Percentiles rank a stretch among this genome's conserved stretches.
Evolutionary conservation across 2,888 invertebrate species (phyloP).

Genomic region (Tiphia femorata): DNA sequence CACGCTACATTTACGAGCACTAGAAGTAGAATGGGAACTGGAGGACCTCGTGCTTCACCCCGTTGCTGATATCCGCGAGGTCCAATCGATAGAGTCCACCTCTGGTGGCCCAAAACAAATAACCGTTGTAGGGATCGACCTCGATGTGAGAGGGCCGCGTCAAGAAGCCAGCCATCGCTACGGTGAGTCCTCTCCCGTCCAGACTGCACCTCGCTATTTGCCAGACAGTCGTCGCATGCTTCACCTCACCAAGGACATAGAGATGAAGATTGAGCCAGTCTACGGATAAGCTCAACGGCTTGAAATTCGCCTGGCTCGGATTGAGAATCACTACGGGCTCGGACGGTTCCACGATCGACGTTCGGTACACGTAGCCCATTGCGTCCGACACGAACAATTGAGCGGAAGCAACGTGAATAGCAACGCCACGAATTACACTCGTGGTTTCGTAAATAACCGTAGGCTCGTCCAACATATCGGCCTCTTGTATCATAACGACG

Average conservation of each 20-base stretch:
- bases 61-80: slow-evolving; percentile 81
- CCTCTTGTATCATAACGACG: slow-evolving; percentile 77
- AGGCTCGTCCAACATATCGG: slow-evolving; percentile 78
- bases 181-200: slow-evolving; percentile 78
- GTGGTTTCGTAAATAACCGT: slow-evolving; percentile 76
- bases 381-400: slow-evolving; percentile 84
- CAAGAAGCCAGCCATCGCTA: slow-evolving; percentile 79
- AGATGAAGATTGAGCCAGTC: slow-evolving; percentile 92
- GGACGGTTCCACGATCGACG: slow-evolving; percentile 60
- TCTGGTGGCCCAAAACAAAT: slow-evolving; percentile 82
- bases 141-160: slow-evolving; percentile 84
- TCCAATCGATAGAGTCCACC: slow-evolving; percentile 84
- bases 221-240: slow-evolving; percentile 74
- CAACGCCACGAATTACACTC: slow-evolving; percentile 76
- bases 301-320: slow-evolving; percentile 74
- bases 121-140: slow-evolving; percentile 95
- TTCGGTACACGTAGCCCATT: slow-evolving; percentile 75
- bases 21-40: too few relatives aligned
- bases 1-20: background rate
- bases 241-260: slow-evolving; percentile 84
- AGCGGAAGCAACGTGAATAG: slow-evolving; percentile 80
- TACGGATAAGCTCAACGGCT: slow-evolving; percentile 80
- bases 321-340: slow-evolving; percentile 69
- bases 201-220: slow-evolving; percentile 83
- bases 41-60: slow-evolving; percentile 76